Evolutionary conservation across 2,113 vertebrate genomes (phyloP), one percentile per base, ranked within the genome.

Genomic region (Hirundichthys speculiger): DNA sequence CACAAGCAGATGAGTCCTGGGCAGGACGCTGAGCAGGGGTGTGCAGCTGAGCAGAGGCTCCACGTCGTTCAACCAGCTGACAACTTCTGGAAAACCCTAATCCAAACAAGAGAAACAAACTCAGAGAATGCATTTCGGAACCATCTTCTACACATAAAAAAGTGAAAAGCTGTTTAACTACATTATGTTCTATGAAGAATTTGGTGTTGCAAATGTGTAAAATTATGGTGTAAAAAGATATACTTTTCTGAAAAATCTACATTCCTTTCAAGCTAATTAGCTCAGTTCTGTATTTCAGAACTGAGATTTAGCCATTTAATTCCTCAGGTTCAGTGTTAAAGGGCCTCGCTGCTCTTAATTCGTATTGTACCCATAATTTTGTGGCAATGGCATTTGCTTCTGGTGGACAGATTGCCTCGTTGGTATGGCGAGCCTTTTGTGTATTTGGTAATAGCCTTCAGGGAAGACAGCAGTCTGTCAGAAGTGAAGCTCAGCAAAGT

Each of bases 361-460:
- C n/a, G 43, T 41, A 4, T 39, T 49, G 13, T 89, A 94, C 93
- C 93, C 93, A 94, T 50, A 94, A 86, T 71, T 90, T 93, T 45
- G 85, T 91, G 43, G 91, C 30, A 51, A 93, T 56, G 18, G 88
- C 74, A 10, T 88, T 89, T 64, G 76, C 73, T 68, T 93, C 92
- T 4, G 82, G 51, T 1, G 83, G 81, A 54, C 74, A 88, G 72
- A 93, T n/a, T 82, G 41, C 65, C 63, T 3, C 60, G 59, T 14
- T 34, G 73, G 13, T 83, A 69, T n/a, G 82, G 55, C 1, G 73
- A 82, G 59, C 76, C 48, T 2, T 52, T 52, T 11, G 40, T 76
- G 27, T 80, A 68, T 14, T 55, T 70, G 15, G 84, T 84, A n/a
- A 93, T 81, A 58, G 69, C 77, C 0, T 88, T 88, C 42, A 94